Evolutionary conservation across 2,888 invertebrate genomes (phyloP), one percentile per base, ranked within the genome.

Genomic region (Acanthoscelides obtectus): DNA sequence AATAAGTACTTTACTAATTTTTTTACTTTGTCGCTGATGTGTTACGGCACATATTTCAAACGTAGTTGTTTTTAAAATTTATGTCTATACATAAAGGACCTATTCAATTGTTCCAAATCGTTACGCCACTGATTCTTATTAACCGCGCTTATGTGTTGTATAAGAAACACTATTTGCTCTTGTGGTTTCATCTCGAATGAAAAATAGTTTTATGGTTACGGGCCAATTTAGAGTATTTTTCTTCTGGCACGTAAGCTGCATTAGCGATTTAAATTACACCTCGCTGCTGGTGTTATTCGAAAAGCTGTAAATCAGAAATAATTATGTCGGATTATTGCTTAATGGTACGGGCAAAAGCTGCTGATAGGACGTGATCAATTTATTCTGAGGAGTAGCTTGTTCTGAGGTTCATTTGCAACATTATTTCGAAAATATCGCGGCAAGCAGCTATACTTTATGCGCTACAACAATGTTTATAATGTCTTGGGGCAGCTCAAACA

Each of bases 281-380:
- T 69, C 66, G 72, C 68, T 64, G 27, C 63, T 20, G 27, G 22
- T 71, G 73, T 73, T 72, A 74, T 71, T 74, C 70, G 69, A 45
- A 12, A 71, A 71, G 64, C 68, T 66, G 71, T 74, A 69, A 70
- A 71, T 67, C 71, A 71, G 71, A 74, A 72, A 74, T 72, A 74
- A 72, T 74, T 74, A 72, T 45, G 45, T 12, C 68, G 65, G 70
- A 69, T 72, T 71, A 67, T 71, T 71, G 70, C 72, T 68, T 70
- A 70, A 73, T 71, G 70, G 70, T 25, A 70, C 72, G 72, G 70
- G 73, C 72, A 73, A 73, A 73, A 72, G 73, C 72, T 72, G 71
- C 73, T 69, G 70, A 73, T 72, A 73, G 72, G 70, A 73, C 73
- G 73, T 73, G 73, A 73, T 71, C 67, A 67, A 72, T 73, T 72